A percentile compares a stretch with the other conserved stretches of the same genome.
Conservation (phyloP, 2,113 vertebrate genomes). For the Oncorhynchus clarkii region DNA sequence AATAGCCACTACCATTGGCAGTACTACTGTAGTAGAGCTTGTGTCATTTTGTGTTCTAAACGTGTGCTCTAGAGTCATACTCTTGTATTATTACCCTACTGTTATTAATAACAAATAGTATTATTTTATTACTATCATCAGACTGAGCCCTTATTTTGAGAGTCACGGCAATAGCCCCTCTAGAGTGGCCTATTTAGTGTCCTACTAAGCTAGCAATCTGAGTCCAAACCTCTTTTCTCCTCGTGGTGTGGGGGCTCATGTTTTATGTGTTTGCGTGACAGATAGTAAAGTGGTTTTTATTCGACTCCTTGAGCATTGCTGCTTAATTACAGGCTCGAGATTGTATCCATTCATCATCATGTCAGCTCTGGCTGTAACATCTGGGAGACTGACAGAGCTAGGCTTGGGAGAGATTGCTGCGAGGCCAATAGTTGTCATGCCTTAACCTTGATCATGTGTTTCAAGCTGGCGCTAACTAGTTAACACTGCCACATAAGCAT, state of each 20-base stretch:
- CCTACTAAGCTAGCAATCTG: not conserved
- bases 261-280: not conserved
- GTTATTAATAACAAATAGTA: too few relatives aligned
- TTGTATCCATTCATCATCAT: conserved; percentile 37
- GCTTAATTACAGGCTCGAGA: conserved; percentile 35
- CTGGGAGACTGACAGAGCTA: conserved; percentile 30
- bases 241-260: conserved; percentile 2
- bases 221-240: not conserved
- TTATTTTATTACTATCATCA: too few relatives aligned
- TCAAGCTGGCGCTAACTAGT: not conserved
- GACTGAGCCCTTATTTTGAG: too few relatives aligned
- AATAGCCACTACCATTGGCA: not conserved
- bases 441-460: not conserved
- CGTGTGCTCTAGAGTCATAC: too few relatives aligned
- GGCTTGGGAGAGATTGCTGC: not conserved
- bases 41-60: not conserved
- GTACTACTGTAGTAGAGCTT: not conserved
- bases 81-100: too few relatives aligned
- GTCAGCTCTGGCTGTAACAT: conserved; percentile 45
- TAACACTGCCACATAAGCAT: not conserved
- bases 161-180: too few relatives aligned
- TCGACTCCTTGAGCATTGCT: conserved; percentile 11
- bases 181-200: not conserved
- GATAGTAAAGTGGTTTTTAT: conserved; percentile 2
- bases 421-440: not conserved